Conservation (phyloP, 2,113 vertebrate species). For the Phainopepla nitens region DNA sequence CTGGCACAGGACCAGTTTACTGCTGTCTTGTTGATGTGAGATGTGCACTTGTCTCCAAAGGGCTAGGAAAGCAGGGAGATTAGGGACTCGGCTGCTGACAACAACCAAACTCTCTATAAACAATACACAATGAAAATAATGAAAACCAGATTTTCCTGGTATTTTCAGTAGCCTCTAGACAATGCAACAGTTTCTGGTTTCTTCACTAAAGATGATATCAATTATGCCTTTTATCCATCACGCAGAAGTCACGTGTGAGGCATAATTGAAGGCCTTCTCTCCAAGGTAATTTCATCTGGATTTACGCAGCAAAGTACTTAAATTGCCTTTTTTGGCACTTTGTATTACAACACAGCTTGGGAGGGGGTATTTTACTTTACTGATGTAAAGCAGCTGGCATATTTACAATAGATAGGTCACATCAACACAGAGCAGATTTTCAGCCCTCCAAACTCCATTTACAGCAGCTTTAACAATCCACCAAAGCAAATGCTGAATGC, state of each 20-base stretch:
- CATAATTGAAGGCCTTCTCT: conserved; percentile 52
- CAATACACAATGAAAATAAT: conserved; percentile 66
- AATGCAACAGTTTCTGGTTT: conserved; percentile 66
- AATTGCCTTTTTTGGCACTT: conserved; percentile 60
- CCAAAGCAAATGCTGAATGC: conserved; percentile 21
- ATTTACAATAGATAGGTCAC: conserved; percentile 60
- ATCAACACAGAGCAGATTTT: conserved; percentile 44
- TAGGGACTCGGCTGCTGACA: conserved; percentile 57
- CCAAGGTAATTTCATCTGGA: conserved; percentile 62
- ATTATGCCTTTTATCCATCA: conserved; percentile 68
- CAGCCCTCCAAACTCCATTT: conserved; percentile 40
- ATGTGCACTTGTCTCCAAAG: conserved; percentile 49
- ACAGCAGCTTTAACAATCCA: conserved; percentile 56
- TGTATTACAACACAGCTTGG: conserved; percentile 44
- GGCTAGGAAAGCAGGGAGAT: conserved; percentile 62
- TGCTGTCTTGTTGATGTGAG: conserved; percentile 57
- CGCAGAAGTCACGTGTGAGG: conserved; percentile 53
- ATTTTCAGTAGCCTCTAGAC: conserved; percentile 63
- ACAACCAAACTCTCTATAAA: conserved; percentile 69
- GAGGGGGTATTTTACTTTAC: conserved; percentile 52
- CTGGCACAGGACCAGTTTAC: conserved; percentile 46
- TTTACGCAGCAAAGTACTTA: conserved; percentile 54
- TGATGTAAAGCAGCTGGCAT: conserved; percentile 69
- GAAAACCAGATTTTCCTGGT: conserved; percentile 53
- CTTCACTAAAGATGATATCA: conserved; percentile 70